Base-by-base conservation (phyloP, 2,113 vertebrate species). In the Elaphurus davidianus region DNA sequence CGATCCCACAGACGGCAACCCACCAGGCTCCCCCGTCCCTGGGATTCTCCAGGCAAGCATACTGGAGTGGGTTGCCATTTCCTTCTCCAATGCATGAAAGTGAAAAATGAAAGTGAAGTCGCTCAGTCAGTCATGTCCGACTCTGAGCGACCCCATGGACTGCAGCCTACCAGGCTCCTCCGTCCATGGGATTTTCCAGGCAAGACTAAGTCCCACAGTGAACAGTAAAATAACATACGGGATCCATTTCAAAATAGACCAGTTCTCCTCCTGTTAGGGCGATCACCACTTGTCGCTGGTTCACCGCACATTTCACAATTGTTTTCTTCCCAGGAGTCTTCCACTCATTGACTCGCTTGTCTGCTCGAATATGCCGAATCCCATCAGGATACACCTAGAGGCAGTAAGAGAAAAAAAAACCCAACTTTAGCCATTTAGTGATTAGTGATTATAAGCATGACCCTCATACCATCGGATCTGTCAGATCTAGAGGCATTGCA, bases 231-330 rank as follows among this genome's bases (percentile, higher is more conserved):
- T 71, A 28, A 99, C 99, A 55, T 99, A 99, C 99, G 11, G 99
- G 99, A 98, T 99, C 99, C 99, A 99, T 99, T 98, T 99, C 99
- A 79, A 99, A 99, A 99, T 99, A 99, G 89, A 99, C 99, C 96
- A 99, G 99, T 86, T 99, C 99, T 90, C 99, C 99, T 96, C 99
- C 99, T 0, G 99, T 99, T 95, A 99, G 98, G 0, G 99, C 99
- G 1, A 99, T 99, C 95, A 99, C 99, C n/a, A 99, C 99, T 98
- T 99, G 99, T 84, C 99, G 98, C 99, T 99, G 99, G 98, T 99
- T 99, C 97, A 99, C 99, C 7, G 99, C 99, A 97, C 99, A 99
- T 96, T 99, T 99, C 16, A 99, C 99, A 13, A 99, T 99, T 0
- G 99, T 99, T 97, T 99, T 99, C 97, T 99, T 99, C 6, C 99